A percentile compares a stretch with the other conserved stretches of the same genome.
phyloP scores from a whole-genome alignment of 2,113 vertebrate genomes.

The Bubalus kerabau region DNA sequence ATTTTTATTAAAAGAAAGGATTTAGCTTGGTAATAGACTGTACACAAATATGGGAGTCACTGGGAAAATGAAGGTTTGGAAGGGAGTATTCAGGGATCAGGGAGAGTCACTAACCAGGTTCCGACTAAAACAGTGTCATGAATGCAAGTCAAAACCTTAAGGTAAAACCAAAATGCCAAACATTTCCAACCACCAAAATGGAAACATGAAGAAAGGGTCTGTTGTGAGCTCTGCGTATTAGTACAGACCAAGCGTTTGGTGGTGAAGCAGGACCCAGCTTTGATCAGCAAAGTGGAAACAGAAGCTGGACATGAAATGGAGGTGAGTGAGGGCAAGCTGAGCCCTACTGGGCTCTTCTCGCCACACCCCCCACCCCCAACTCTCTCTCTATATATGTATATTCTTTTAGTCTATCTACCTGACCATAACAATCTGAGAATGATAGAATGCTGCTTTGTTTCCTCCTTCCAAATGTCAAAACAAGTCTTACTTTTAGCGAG shows the following conservation, averaged over 20 bases:
- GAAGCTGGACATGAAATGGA: neutral
- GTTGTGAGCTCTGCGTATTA: rapidly evolving
- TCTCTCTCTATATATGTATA: neutral
- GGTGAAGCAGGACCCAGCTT: neutral
- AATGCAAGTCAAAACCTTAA: neutral
- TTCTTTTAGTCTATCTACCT: neutral
- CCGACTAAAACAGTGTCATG: neutral
- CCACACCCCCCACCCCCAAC: rapidly evolving
- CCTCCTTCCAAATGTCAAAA: neutral
- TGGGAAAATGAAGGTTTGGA: neutral
- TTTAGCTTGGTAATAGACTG: neutral
- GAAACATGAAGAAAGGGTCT: neutral
- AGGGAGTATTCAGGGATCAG: neutral
- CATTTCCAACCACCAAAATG: neutral
- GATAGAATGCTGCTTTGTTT: neutral
- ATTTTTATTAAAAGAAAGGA: neutral
- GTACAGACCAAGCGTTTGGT: neutral
- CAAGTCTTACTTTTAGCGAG: neutral
- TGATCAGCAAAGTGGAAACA: neutral
- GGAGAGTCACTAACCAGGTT: neutral
- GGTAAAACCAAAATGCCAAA: neutral
- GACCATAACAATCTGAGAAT: neutral
- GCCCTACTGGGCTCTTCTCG: rapidly evolving
- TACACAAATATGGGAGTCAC: neutral
- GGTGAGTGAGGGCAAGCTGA: neutral